Evolutionary conservation across 2,888 invertebrate species (phyloP).

Genomic region (Drosophila helvetica): DNA sequence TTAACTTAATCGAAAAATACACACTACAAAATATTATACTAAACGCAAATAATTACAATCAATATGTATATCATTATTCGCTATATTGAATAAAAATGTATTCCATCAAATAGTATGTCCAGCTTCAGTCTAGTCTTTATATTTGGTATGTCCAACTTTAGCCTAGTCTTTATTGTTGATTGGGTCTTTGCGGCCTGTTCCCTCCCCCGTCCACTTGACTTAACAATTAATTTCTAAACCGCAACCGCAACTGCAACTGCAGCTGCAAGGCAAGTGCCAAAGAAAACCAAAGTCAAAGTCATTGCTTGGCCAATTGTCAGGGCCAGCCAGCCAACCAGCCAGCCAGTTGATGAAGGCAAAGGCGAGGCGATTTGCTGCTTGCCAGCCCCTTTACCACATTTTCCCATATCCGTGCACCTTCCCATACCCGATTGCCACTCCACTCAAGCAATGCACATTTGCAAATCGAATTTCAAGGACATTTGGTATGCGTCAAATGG

Average conservation of each 20-base stretch:
- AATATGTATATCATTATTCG: too few relatives aligned
- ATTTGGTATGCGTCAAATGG: slow-evolving; percentile 60
- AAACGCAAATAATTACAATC: too few relatives aligned
- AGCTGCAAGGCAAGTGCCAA: slow-evolving; percentile 9
- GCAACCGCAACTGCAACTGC: slow-evolving; percentile 8
- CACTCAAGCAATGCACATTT: neutral
- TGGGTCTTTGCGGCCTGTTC: too few relatives aligned
- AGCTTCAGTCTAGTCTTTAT: neutral
- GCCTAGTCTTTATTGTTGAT: neutral
- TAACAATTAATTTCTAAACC: slow-evolving; percentile 30
- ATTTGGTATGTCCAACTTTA: neutral
- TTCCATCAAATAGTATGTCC: neutral
- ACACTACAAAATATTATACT: too few relatives aligned
- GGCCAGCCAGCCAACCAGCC: slow-evolving; percentile 22
- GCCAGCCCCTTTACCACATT: neutral
- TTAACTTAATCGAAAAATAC: too few relatives aligned
- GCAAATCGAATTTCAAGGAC: slow-evolving; percentile 60
- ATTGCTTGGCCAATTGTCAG: slow-evolving; percentile 53
- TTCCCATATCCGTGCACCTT: slow-evolving; percentile 6
- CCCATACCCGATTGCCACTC: slow-evolving; percentile 8
- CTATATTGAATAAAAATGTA: neutral
- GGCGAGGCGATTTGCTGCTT: neutral
- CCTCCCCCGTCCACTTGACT: neutral
- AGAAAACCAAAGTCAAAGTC: slow-evolving; percentile 54
- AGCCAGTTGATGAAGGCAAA: too few relatives aligned